Base-by-base conservation (phyloP, 1,140 invertebrate genomes). In the Medauroidea extradentata region DNA sequence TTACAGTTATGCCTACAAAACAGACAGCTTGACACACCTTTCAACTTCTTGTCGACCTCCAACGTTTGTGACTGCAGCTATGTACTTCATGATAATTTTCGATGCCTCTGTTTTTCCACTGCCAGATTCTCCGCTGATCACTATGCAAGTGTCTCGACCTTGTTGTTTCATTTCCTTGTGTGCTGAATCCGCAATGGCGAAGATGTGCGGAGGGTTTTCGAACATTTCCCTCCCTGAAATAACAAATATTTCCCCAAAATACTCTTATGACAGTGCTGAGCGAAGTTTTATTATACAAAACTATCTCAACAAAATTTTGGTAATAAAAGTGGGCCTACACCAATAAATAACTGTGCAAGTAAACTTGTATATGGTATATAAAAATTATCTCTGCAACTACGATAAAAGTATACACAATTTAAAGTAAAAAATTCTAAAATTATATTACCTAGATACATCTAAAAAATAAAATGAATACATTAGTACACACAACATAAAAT, bases 71-170 rank as follows among this genome's bases (percentile, higher is more conserved):
- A 98, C 94, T 9, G 95, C 95, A 7, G 96, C 95, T 61, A 99
- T 96, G 72, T 99, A 99, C 72, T 95, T 93, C 94, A 99, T 98
- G 60, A 99, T 97, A 65, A 98, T 97, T 81, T 99, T 99, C 24
- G 94, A 97, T 0, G 95, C 94, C 78, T 98, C 96, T 8, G 96
- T 98, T 78, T 99, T 98, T 29, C 96, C 96, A 25, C 93, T 88
- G 4, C 96, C 94, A 5, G 93, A 96, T 75, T 99, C 96, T 5
- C 96, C 95, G 53, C 93, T 90, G 73, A 98, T 98, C 3, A 98
- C 90, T 57, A 98, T 96, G 71, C 95, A 98, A 7, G 94, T 96
- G 74, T 98, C 94, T 65, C 86, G 84, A 19, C 91, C 87, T 69
- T 86, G 86, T 70, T 95, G 86, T 72, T 94, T 90, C 78, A 98